phyloP scores from a whole-genome alignment of 1,140 invertebrate genomes.

The Steinernema feltiae region DNA sequence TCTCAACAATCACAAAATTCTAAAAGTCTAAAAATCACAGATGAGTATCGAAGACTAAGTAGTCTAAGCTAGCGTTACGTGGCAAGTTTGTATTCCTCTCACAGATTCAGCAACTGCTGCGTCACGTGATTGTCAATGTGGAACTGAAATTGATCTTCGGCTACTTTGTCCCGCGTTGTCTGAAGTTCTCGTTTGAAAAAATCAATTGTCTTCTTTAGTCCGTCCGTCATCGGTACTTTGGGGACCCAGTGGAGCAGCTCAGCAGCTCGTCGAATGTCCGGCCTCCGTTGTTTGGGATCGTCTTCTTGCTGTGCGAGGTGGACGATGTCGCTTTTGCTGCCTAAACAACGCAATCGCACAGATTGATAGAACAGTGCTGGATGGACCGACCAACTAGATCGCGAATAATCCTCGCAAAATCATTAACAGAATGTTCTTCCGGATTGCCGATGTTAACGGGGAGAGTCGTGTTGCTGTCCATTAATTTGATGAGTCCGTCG shows the following conservation, averaged over 20 bases:
- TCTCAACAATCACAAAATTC: too few species aligned
- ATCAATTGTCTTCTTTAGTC: constrained; percentile 48
- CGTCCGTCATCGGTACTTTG: constrained; percentile 64
- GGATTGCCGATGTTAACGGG: constrained; percentile 97
- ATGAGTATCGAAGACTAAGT: too few species aligned
- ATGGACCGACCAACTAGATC: constrained; percentile 63
- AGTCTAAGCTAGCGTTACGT: too few species aligned
- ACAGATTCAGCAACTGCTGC: background rate
- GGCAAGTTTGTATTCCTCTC: background rate
- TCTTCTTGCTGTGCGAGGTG: constrained; percentile 67
- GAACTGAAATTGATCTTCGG: background rate
- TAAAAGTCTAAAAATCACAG: too few species aligned
- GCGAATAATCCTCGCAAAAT: constrained; percentile 88
- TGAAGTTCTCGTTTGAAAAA: constrained; percentile 20
- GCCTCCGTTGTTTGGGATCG: constrained; percentile 85
- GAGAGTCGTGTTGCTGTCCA: constrained; percentile 84
- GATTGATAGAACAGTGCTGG: too few species aligned
- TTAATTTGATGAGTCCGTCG: constrained; percentile 82
- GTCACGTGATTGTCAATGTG: background rate
- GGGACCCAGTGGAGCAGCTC: constrained; percentile 83
- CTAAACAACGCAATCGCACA: constrained; percentile 64
- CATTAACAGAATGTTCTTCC: constrained; percentile 88
- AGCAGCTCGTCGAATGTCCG: constrained; percentile 83
- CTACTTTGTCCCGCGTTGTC: background rate
- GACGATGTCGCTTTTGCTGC: constrained; percentile 75